Conservation (phyloP, 1,140 invertebrate genomes). For the Chironomus tepperi region DNA sequence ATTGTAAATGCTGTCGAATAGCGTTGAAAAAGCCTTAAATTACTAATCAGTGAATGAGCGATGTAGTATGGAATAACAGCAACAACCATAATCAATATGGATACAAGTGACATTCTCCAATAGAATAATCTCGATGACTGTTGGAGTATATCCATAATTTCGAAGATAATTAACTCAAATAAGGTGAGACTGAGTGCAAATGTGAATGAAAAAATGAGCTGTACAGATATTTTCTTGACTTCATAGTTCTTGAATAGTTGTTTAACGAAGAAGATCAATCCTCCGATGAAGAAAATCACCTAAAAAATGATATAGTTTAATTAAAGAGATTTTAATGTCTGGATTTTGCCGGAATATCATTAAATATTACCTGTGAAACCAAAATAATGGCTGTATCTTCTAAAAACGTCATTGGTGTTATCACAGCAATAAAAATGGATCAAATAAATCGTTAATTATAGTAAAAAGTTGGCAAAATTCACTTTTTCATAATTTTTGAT, state of each 20-base stretch:
- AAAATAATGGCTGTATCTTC: constrained; percentile 60
- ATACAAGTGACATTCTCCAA: constrained; percentile 89
- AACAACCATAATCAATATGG: constrained; percentile 89
- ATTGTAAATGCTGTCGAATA: constrained; percentile 61
- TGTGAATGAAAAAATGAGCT: constrained; percentile 93
- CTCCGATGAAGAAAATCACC: constrained; percentile 90
- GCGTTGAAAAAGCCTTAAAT: constrained; percentile 75
- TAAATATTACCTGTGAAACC: constrained; percentile 54
- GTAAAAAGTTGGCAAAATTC: neutral
- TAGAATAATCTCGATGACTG: constrained; percentile 90
- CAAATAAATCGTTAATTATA: constrained; percentile 16
- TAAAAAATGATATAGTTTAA: constrained; percentile 45
- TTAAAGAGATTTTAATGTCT: no score
- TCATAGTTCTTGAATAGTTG: constrained; percentile 98
- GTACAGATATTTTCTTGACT: constrained; percentile 87
- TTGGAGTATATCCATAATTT: constrained; percentile 91
- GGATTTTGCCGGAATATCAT: constrained; percentile 25
- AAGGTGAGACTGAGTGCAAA: constrained; percentile 97
- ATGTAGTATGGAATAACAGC: constrained; percentile 96
- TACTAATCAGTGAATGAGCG: constrained; percentile 88
- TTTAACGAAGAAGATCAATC: constrained; percentile 98
- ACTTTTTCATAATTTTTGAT: neutral
- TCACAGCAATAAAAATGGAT: constrained; percentile 29
- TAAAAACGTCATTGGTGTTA: constrained; percentile 51
- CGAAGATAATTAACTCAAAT: constrained; percentile 99